Evolutionary conservation across 2,113 vertebrate genomes (phyloP), one percentile per base, ranked within the genome.

Genomic region (Scortum barcoo): DNA sequence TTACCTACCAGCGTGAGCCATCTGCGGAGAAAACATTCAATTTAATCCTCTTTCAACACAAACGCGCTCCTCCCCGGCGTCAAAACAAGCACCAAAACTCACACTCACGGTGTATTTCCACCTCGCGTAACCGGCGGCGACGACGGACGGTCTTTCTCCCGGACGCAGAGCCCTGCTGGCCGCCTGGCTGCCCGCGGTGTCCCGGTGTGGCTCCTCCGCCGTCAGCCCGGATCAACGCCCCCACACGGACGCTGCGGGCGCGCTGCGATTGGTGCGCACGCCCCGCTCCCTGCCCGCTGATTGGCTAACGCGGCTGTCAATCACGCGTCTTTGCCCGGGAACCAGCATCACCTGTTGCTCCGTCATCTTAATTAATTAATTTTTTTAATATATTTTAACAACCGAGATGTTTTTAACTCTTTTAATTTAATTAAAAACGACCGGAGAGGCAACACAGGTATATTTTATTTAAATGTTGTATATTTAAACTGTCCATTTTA

Each of bases 281-380:
- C 17, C 11, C 3, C 1, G 0, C 0, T 28, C 20, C 10, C 76
- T 62, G 10, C 0, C 20, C 12, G 42, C 51, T 54, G 80, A 93
- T 89, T 91, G 89, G 91, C 36, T 33, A 0, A 40, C 0, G 1
- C 10, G 16, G 54, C 46, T 85, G 90, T 85, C 91, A 77, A 44
- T 91, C 83, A 71, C 19, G 12, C 3, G 8, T 40, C 38, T n/a
- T n/a, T 20, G 61, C 72, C 88, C 83, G 76, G 87, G 87, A 83
- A 84, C 20, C 57, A 26, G 51, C 80, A 88, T 93, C 91, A 94
- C 93, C 93, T 93, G 93, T 93, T 94, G 89, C 88, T 84, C 65
- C 2, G 61, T 81, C 77, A 51, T 82, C 24, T 74, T 28, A 40
- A n/a, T n/a, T n/a, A n/a, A n/a, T n/a, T n/a, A n/a, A n/a, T n/a